These are phyloP conservation scores for Gonatopus flavifemur DNA, from an alignment of 1,140 invertebrate genomes.

Conservation along the genomic window DNA sequence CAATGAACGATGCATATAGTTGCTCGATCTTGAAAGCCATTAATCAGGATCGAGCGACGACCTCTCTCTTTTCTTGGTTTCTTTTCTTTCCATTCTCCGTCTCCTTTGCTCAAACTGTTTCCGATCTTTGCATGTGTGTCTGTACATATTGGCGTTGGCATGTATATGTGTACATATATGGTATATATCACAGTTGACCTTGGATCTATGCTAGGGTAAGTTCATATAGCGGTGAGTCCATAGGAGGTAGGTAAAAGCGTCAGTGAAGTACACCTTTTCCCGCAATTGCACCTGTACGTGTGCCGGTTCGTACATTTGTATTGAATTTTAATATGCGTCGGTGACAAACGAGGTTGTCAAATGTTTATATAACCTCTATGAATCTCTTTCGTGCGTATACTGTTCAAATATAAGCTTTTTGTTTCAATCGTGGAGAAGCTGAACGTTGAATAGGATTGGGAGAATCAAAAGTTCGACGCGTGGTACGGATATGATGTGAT, in stretches of 20 bases:
- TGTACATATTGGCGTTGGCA: too few species aligned
- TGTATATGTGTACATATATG: too few species aligned
- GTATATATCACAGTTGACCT: constrained; percentile 22
- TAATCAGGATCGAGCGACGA: constrained; percentile 42
- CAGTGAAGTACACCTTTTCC: constrained; percentile 1
- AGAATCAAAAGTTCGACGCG: too few species aligned
- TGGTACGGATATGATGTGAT: too few species aligned
- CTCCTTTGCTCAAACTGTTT: constrained; percentile 17
- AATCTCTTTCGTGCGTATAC: constrained; percentile 13
- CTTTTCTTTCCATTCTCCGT: background rate
- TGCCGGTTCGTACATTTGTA: background rate
- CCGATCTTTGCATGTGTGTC: too few species aligned
- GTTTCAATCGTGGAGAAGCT: too few species aligned
- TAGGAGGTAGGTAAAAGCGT: too few species aligned
- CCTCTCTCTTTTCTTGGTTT: constrained; percentile 13
- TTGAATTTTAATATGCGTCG: too few species aligned
- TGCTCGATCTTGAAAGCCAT: constrained; percentile 29
- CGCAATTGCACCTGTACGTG: constrained; percentile 21
- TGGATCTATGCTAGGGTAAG: constrained; percentile 27
- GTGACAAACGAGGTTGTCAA: constrained; percentile 28
- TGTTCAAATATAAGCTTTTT: too few species aligned
- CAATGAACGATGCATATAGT: constrained; percentile 13
- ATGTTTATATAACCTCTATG: constrained; percentile 17
- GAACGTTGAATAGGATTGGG: too few species aligned
- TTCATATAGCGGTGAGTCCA: constrained; percentile 20